phyloP scores from a whole-genome alignment of 2,888 invertebrate genomes.

The Drosophila kambysellisi region DNA sequence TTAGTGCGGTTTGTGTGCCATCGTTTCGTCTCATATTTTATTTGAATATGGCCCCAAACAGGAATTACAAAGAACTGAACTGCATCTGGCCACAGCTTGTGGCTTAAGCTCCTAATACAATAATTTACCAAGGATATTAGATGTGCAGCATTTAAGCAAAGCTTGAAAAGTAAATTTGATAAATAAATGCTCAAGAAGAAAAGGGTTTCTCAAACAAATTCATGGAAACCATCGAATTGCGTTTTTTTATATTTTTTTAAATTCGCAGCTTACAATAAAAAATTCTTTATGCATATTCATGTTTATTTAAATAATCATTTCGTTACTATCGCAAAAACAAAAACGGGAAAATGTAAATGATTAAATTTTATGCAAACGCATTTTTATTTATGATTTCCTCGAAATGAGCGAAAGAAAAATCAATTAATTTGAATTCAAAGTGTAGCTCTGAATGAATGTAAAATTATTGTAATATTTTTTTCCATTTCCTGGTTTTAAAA shows the following conservation, averaged over 20 bases:
- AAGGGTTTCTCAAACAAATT: not conserved
- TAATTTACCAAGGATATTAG: slow-evolving; percentile 22
- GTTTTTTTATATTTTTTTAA: not conserved
- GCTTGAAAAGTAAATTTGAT: not conserved
- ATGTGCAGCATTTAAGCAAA: slow-evolving; percentile 1
- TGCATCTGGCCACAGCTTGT: slow-evolving; percentile 43
- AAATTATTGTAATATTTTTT: not conserved
- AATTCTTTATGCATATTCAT: not conserved
- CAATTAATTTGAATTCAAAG: not conserved
- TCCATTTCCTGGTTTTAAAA: not conserved
- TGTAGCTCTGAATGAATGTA: not conserved
- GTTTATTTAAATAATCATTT: not conserved
- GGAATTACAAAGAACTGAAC: slow-evolving; percentile 16
- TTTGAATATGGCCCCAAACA: slow-evolving; percentile 22
- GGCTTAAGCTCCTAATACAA: slow-evolving; percentile 30
- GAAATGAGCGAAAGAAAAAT: not conserved
- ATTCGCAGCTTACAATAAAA: not conserved
- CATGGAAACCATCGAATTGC: not conserved
- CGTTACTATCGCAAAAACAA: not conserved
- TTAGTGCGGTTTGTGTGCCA: slow-evolving; percentile 57
- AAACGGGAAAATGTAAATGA: not conserved
- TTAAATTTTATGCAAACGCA: not conserved
- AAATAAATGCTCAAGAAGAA: not conserved
- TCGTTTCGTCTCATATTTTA: slow-evolving; percentile 50
- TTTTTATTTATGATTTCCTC: slow-evolving; percentile 2